phyloP scores from a whole-genome alignment of 2,888 invertebrate species.

The Zygothrica quintamaculata region DNA sequence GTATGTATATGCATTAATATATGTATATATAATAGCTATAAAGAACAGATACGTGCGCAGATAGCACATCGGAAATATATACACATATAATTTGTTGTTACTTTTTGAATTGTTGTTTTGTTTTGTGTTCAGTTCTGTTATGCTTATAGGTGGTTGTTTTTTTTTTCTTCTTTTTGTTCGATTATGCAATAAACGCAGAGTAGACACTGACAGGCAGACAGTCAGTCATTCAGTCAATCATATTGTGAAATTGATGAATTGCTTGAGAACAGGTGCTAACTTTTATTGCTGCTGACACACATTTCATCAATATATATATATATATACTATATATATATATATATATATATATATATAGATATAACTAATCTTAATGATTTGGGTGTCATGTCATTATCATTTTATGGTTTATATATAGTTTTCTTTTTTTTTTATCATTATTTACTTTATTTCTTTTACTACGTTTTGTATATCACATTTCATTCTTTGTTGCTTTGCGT shows the following conservation, averaged over 20 bases:
- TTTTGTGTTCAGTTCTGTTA: slow-evolving; percentile 36
- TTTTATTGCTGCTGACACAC: slow-evolving; percentile 1
- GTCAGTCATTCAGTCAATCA: slow-evolving; percentile 35
- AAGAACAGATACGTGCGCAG: slow-evolving; percentile 48
- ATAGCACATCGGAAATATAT: slow-evolving; percentile 22
- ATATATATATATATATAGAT: too few relatives aligned
- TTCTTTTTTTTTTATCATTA: slow-evolving; percentile 2
- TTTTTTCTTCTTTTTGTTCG: slow-evolving; percentile 28
- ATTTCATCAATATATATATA: too few relatives aligned
- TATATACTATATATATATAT: too few relatives aligned
- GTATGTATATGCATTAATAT: slow-evolving; percentile 42
- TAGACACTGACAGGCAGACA: slow-evolving; percentile 7
- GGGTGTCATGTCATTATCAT: slow-evolving; percentile 3
- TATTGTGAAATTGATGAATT: slow-evolving; percentile 11
- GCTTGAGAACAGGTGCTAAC: slow-evolving; percentile 43
- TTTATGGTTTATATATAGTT: slow-evolving; percentile 15
- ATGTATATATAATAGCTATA: slow-evolving; percentile 50
- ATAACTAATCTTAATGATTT: slow-evolving; percentile 1
- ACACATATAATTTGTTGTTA: slow-evolving; percentile 46
- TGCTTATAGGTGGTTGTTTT: too few relatives aligned
- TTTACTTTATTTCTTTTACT: too few relatives aligned
- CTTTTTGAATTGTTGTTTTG: slow-evolving; percentile 21
- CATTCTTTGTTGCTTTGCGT: slow-evolving; percentile 10
- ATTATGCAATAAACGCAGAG: slow-evolving; percentile 61
- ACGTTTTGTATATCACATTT: slow-evolving; percentile 26